These are phyloP conservation scores for Cinclus mexicanus DNA, from an alignment of 2,113 vertebrate species.

Conservation along the genomic window DNA sequence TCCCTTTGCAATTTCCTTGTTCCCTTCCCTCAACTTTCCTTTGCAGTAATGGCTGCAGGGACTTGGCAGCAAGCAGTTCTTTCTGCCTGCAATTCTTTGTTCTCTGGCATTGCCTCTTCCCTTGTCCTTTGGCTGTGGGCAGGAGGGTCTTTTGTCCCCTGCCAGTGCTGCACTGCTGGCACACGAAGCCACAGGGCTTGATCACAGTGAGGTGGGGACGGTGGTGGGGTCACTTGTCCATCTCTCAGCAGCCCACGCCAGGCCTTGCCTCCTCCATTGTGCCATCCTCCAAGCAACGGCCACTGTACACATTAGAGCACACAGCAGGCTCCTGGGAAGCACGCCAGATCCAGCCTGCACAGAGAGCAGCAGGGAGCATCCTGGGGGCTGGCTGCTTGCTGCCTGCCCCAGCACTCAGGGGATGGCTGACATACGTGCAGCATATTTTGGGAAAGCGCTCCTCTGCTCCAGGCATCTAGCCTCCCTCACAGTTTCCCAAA, in stretches of 20 bases:
- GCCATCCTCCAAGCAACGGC: fast-evolving
- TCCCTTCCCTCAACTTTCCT: neutral
- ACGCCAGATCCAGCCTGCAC: neutral
- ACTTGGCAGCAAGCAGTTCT: neutral
- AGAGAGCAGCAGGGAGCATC: neutral
- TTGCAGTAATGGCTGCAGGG: neutral
- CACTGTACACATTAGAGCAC: fast-evolving
- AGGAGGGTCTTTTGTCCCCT: neutral
- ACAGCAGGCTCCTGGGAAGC: neutral
- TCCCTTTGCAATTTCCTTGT: neutral
- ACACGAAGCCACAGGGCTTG: neutral
- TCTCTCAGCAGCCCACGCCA: neutral
- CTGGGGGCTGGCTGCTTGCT: neutral
- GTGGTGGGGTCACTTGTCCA: fast-evolving
- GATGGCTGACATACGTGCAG: neutral
- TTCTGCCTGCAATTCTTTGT: neutral
- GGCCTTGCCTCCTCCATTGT: fast-evolving
- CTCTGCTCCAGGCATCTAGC: fast-evolving
- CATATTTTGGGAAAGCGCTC: fast-evolving
- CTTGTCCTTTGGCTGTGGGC: fast-evolving
- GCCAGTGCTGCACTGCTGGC: fast-evolving
- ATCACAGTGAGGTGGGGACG: fast-evolving
- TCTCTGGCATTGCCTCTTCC: neutral
- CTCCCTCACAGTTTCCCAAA: neutral
- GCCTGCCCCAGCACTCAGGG: neutral